phyloP scores from a whole-genome alignment of 2,797 vertebrate genomes.

The Chiroxiphia lanceolata region DNA sequence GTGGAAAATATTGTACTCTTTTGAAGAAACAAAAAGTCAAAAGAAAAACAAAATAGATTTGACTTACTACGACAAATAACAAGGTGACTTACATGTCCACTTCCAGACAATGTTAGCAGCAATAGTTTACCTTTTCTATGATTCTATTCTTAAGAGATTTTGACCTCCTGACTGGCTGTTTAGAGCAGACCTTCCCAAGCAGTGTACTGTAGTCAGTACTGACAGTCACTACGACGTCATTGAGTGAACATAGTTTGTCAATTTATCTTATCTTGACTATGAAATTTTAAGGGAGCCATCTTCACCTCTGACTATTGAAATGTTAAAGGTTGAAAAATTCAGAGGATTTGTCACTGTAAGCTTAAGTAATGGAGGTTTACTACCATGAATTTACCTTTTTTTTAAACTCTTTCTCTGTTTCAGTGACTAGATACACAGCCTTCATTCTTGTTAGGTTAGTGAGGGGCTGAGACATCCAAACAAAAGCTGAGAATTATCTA shows the following conservation, averaged over 20 bases:
- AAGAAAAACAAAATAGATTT: neutral
- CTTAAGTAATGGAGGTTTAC: neutral
- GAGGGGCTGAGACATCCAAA: neutral
- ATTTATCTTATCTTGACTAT: neutral
- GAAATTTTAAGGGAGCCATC: neutral
- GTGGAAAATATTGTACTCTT: neutral
- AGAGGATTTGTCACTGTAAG: neutral
- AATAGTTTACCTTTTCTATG: neutral
- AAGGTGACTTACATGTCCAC: neutral
- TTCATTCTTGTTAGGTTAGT: neutral
- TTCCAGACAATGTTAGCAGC: neutral
- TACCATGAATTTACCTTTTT: too few species aligned
- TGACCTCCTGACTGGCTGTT: neutral
- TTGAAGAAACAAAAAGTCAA: neutral
- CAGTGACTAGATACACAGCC: neutral
- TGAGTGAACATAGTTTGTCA: neutral
- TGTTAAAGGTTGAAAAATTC: neutral
- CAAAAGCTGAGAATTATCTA: neutral
- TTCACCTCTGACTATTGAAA: neutral
- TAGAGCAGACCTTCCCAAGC: neutral
- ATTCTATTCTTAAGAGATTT: neutral
- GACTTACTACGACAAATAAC: neutral
- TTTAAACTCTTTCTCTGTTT: neutral
- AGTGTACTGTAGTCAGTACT: neutral
- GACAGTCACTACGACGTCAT: neutral